Evolutionary conservation across 2,113 vertebrate genomes (phyloP), one percentile per base, ranked within the genome.

Genomic region (Myrmophylax atrothorax): DNA sequence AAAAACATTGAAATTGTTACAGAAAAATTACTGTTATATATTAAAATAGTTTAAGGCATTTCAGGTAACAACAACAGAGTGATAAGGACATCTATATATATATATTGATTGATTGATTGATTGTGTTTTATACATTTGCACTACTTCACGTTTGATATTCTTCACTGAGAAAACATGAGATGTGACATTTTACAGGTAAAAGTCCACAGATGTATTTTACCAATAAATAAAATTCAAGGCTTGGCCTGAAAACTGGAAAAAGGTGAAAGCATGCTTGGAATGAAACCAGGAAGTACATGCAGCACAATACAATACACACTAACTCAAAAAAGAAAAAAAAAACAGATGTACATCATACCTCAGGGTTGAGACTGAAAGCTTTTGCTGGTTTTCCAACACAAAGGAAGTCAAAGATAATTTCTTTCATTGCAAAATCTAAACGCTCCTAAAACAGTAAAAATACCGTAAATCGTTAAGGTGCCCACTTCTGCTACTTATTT

Each of bases 401-500:
- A 93, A 99, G 98, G 89, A 99, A 99, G 96, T 99, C 99, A 98
- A 99, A 99, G 96, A 99, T 99, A 89, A 99, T 99, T 98, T 99
- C 99, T 97, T 99, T 99, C 99, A 99, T 99, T 68, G 99, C 99
- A 95, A 99, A 99, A 98, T 99, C 99, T 93, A 99, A 98, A 87
- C 98, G 98, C 95, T 99, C 99, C 99, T 99, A 91, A 87, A 96
- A 85, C 59, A 77, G 96, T 83, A 92, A 94, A 92, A 96, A 95
- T 86, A 87, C 37, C 66, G 42, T 33, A 97, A 92, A 87, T 86
- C 42, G 90, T 63, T 56, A 74, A 59, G 80, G 26, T 74, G 50
- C 26, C 83, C 50, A 50, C 42, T 83, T 83, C 35, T 77, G 31
- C 14, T 60, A 25, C 28, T 74, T 75, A 38, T n/a, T 89, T 91